phyloP scores from a whole-genome alignment of 2,797 vertebrate species.

The Alosa sapidissima region DNA sequence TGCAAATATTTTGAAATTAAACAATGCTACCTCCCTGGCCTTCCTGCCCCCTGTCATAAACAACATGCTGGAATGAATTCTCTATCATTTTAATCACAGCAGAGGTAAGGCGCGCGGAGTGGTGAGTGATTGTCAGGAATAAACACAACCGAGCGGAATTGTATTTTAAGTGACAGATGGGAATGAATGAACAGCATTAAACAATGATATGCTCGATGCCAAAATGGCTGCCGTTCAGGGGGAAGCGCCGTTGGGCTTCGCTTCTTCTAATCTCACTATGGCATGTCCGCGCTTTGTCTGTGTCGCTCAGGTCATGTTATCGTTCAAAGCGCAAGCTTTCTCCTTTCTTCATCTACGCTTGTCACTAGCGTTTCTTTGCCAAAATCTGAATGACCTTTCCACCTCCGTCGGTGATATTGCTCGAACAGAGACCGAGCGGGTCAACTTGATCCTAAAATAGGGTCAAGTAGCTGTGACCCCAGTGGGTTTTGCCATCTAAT shows the following conservation, averaged over 20 bases:
- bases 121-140: constrained; percentile 28
- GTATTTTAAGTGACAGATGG: constrained; percentile 21
- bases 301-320: constrained; percentile 34
- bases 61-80: background rate
- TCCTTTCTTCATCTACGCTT: constrained; percentile 32
- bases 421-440: constrained; percentile 48
- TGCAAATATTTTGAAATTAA: constrained; percentile 59
- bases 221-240: constrained; percentile 34
- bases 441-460: constrained; percentile 35
- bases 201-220: constrained; percentile 31
- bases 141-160: background rate
- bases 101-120: background rate
- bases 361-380: constrained; percentile 42
- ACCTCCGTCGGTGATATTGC: constrained; percentile 53
- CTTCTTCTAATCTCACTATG: constrained; percentile 32
- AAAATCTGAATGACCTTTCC: constrained; percentile 45
- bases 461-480: constrained; percentile 36
- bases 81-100: constrained; percentile 2
- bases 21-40: constrained; percentile 59
- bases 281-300: constrained; percentile 49
- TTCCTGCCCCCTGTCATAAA: background rate
- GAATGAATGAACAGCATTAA: constrained; percentile 18
- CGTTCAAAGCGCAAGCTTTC: constrained; percentile 39
- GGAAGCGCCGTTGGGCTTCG: background rate
- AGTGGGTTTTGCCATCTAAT: constrained; percentile 30